Percentiles rank a stretch among this genome's conserved stretches.
phyloP scores from a whole-genome alignment of 2,797 vertebrate species.

The Sus cebifrons region DNA sequence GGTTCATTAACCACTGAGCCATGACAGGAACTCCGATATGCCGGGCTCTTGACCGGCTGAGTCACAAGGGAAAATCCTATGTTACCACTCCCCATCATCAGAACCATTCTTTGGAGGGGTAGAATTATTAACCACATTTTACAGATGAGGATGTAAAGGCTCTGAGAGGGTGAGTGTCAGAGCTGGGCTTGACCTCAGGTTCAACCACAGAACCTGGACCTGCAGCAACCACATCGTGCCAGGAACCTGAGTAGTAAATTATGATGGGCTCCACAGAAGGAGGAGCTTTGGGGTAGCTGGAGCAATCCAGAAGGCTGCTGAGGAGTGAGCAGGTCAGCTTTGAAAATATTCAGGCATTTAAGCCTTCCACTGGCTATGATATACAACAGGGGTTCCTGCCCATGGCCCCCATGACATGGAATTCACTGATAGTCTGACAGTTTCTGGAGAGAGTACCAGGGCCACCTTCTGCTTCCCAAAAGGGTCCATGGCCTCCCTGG shows the following conservation, averaged over 20 bases:
- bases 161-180: not conserved
- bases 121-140: not conserved
- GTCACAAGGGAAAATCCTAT: no score
- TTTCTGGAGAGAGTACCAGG: not conserved
- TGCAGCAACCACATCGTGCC: fast-evolving
- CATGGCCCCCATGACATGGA: not conserved
- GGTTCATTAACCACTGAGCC: no score
- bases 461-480: not conserved
- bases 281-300: not conserved
- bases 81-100: not conserved
- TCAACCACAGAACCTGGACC: not conserved
- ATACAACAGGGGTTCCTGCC: not conserved
- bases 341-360: not conserved
- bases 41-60: no score
- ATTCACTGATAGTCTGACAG: not conserved
- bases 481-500: not conserved
- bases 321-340: not conserved
- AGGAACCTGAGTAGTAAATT: not conserved
- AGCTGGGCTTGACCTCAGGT: not conserved
- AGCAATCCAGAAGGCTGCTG: not conserved
- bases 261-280: not conserved
- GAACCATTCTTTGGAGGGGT: not conserved
- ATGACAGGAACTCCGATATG: no score
- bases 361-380: not conserved
- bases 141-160: not conserved